Percentiles rank a stretch among this genome's conserved stretches.
Evolutionary conservation across 2,888 invertebrate genomes (phyloP).

Genomic region (Eupithecia insigniata): DNA sequence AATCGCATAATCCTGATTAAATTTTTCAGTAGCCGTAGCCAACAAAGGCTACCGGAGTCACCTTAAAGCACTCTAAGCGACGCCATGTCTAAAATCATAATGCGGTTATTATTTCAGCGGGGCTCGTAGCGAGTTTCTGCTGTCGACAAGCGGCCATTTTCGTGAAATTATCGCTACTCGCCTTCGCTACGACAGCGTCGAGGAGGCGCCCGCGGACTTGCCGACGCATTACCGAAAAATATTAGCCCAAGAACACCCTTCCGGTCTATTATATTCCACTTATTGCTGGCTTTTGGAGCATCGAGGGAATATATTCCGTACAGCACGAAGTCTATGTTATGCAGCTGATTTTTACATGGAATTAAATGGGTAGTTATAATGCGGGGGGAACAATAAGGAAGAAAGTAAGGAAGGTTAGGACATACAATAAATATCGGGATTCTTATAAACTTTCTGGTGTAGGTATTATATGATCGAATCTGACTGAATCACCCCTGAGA

Average conservation of each 20-base stretch:
- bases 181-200: constrained; percentile 68
- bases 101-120: constrained; percentile 80
- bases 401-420: not conserved
- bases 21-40: constrained; percentile 56
- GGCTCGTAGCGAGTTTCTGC: constrained; percentile 71
- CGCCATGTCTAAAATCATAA: constrained; percentile 78
- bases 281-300: not conserved
- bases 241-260: constrained; percentile 66
- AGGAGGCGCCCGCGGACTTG: constrained; percentile 72
- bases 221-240: constrained; percentile 68
- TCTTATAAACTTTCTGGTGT: no score
- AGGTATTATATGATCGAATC: no score
- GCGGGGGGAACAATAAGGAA: not conserved
- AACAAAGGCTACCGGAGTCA: constrained; percentile 67
- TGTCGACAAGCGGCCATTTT: constrained; percentile 81
- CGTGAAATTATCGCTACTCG: constrained; percentile 80
- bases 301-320: not conserved
- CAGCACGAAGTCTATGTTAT: not conserved
- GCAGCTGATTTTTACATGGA: not conserved
- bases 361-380: not conserved
- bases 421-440: no score
- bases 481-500: no score
- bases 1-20: constrained; percentile 60
- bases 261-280: constrained; percentile 11
- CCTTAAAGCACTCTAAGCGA: constrained; percentile 76